Evolutionary conservation across 2,113 vertebrate species (phyloP).

Genomic region (Etheostoma spectabile): DNA sequence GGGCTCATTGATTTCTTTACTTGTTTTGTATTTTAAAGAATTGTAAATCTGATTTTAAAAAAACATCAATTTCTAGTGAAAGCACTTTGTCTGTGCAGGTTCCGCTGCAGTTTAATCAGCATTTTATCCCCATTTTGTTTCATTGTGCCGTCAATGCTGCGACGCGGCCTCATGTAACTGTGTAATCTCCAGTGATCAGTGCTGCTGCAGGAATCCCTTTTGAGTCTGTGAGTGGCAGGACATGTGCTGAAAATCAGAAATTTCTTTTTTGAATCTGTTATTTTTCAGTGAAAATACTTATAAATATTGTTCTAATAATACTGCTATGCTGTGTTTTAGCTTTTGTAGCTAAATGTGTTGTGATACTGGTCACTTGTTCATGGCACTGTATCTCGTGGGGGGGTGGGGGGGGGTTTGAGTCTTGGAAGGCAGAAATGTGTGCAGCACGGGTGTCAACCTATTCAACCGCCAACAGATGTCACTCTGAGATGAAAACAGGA

Average conservation of each 20-base stretch:
- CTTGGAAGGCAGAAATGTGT: neutral
- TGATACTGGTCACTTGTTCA: conserved; percentile 18
- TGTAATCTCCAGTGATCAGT: neutral
- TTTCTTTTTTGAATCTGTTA: neutral
- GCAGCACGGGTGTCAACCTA: neutral
- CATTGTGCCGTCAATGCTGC: neutral
- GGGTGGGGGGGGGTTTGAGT: too few relatives aligned
- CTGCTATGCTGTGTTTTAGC: conserved; percentile 37
- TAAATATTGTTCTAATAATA: neutral
- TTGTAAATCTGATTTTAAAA: neutral
- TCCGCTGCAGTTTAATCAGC: neutral
- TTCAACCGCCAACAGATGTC: neutral
- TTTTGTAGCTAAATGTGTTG: conserved; percentile 26
- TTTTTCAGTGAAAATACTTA: neutral
- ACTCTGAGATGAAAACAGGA: neutral
- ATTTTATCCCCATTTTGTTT: neutral
- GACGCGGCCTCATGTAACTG: neutral
- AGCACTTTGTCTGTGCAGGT: neutral
- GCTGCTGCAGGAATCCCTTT: neutral
- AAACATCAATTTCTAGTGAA: neutral
- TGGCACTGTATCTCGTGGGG: neutral
- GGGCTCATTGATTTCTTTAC: neutral
- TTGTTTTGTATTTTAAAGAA: neutral
- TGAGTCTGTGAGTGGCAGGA: neutral
- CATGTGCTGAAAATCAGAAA: neutral